Evolutionary conservation across 2,797 vertebrate genomes (phyloP).

Genomic region (Hydrolagus colliei): DNA sequence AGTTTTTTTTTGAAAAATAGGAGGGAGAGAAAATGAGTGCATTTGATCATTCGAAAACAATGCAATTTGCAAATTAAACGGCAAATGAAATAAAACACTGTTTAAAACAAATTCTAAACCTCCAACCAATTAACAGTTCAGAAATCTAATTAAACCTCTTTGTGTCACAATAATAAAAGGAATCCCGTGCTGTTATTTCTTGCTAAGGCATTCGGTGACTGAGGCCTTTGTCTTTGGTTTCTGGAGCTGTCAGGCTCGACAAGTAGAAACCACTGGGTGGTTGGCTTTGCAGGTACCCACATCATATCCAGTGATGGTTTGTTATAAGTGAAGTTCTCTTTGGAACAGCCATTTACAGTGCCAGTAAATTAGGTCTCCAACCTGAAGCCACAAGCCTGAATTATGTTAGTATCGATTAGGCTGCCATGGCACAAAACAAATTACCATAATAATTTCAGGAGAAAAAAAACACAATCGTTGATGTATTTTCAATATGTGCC

Average conservation of each 20-base stretch:
- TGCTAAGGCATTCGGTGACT: neutral
- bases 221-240: neutral
- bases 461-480: neutral
- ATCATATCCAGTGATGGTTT: neutral
- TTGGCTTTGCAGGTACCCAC: neutral
- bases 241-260: too few species aligned
- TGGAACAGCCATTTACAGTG: neutral
- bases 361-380: neutral
- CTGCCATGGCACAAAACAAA: too few species aligned
- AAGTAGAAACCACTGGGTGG: neutral
- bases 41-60: neutral
- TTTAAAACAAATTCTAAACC: conserved; percentile 15
- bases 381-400: neutral
- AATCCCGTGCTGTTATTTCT: neutral
- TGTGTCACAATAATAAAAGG: too few species aligned
- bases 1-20: neutral
- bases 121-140: neutral
- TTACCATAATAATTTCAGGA: neutral
- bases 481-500: neutral
- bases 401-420: neutral
- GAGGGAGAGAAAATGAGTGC: conserved; percentile 2
- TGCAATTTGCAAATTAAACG: conserved; percentile 12
- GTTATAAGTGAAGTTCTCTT: neutral
- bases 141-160: neutral
- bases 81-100: neutral